Base-by-base conservation (phyloP, 2,113 vertebrate species). In the Amblyornis subalaris region DNA sequence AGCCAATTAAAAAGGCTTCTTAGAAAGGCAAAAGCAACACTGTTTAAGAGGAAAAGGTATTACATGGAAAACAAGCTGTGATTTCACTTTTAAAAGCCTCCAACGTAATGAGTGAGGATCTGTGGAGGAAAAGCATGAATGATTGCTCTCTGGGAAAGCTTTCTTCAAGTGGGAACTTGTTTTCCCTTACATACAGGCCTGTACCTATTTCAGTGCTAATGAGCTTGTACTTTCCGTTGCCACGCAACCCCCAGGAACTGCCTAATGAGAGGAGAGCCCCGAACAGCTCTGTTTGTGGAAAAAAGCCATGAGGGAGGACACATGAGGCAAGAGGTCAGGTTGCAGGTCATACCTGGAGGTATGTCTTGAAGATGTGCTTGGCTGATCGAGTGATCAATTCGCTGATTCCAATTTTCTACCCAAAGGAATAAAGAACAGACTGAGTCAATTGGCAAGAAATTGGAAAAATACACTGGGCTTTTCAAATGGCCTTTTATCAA, bases 321-420 rank as follows among this genome's bases (percentile, higher is more conserved):
- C 16, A 10, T 0, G 9, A 72, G 79, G 73, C 90, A 31, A 42
- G 75, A 92, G 89, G 86, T 88, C 3, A 66, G 50, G 14, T 4
- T 40, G 14, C 44, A 50, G 18, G 65, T 53, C 97, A 91, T 97
- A 99, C 99, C 99, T 99, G 99, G 72, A 99, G 98, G 97, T 99
- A 99, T 0, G 99, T 99, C 98, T 99, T 99, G 97, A 99, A 99
- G 97, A 99, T 98, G 96, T 99, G 99, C 95, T 99, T 99, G 65
- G 99, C 98, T 48, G 99, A 99, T 85, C 99, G 98, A 62, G 99
- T 99, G 95, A 99, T 99, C 96, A 99, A 93, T 95, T 99, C 99
- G 38, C 97, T 98, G 61, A 99, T 98, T 97, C 99, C 98, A 91
- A 99, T 99, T 98, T 99, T 99, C 99, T 99, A 73, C 58, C 40